Percentiles rank a stretch among this genome's conserved stretches.
Evolutionary conservation across 2,113 vertebrate species (phyloP).

Genomic region (Pithys albifrons): DNA sequence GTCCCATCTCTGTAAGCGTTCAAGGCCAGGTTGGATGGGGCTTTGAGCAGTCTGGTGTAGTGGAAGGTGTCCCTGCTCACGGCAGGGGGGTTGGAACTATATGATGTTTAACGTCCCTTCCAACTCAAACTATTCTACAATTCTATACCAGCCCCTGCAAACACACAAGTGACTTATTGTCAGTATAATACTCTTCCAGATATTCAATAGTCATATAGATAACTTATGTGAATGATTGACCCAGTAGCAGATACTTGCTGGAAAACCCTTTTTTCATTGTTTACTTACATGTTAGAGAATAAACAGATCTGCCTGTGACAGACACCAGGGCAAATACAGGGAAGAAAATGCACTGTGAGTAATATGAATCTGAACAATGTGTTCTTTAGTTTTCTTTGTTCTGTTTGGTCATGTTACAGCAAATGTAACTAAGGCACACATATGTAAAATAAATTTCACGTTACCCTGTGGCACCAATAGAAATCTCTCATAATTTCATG

Average conservation of each 20-base stretch:
- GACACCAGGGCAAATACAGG: neutral
- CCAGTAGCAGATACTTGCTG: neutral
- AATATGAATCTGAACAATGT: neutral
- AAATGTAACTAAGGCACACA: neutral
- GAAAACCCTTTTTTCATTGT: neutral
- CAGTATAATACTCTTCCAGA: neutral
- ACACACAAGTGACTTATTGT: neutral
- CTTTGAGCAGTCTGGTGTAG: neutral
- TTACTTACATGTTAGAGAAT: neutral
- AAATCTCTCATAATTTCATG: neutral
- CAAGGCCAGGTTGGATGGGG: neutral
- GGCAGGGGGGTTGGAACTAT: neutral
- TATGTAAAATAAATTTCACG: neutral
- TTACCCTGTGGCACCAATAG: constrained; percentile 20
- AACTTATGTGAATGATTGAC: neutral
- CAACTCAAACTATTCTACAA: neutral
- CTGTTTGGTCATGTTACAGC: neutral
- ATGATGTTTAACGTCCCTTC: neutral
- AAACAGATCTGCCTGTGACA: neutral
- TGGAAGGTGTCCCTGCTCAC: neutral
- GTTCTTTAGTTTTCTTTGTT: neutral
- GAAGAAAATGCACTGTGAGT: neutral
- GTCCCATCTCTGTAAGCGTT: neutral
- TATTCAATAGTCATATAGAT: neutral
- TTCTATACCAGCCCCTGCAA: neutral